These are phyloP conservation scores for Apaloderma vittatum DNA, from an alignment of 2,113 vertebrate species.

Conservation along the genomic window DNA sequence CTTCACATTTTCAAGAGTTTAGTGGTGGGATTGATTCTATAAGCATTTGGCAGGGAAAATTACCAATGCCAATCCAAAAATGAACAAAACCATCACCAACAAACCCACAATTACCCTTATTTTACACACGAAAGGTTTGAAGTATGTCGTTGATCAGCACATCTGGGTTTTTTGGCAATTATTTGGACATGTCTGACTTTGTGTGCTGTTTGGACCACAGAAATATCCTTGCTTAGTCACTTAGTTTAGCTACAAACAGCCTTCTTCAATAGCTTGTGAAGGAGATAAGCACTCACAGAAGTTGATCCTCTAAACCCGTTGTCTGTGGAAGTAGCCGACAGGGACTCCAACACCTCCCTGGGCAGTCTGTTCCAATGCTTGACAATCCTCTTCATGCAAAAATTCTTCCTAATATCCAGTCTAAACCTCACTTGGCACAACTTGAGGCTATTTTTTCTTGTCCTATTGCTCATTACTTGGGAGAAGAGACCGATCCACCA, in stretches of 20 bases:
- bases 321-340: not conserved
- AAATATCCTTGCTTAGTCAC: not conserved
- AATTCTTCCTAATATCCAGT: too few species aligned
- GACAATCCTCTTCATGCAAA: too few species aligned
- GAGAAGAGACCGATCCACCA: too few species aligned
- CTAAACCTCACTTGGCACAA: too few species aligned
- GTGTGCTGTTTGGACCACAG: not conserved
- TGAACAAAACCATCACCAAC: not conserved
- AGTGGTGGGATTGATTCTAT: not conserved
- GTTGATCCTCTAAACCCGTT: not conserved
- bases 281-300: not conserved
- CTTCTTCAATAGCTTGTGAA: not conserved
- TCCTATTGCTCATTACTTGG: too few species aligned
- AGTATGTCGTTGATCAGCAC: not conserved
- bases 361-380: too few species aligned
- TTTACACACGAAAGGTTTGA: not conserved
- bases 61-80: not conserved
- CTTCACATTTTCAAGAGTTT: not conserved
- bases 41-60: not conserved
- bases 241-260: not conserved
- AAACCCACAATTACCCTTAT: not conserved
- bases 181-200: not conserved
- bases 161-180: not conserved
- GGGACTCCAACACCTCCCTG: too few species aligned
- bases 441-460: too few species aligned